These are phyloP conservation scores for Eupithecia inturbata DNA, from an alignment of 2,888 invertebrate species.

Conservation along the genomic window DNA sequence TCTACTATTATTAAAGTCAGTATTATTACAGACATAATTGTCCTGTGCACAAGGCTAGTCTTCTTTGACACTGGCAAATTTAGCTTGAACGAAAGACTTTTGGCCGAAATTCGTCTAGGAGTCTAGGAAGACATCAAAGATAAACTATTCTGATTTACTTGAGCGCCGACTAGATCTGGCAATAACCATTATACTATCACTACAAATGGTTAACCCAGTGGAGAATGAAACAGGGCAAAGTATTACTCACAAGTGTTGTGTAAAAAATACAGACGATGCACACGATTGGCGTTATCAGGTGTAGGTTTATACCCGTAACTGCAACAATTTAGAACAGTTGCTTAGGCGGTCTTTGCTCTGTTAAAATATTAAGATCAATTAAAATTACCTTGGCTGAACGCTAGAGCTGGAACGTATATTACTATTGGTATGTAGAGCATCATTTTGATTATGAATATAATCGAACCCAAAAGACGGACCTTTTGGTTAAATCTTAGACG, in stretches of 20 bases:
- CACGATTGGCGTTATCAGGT: conserved; percentile 90
- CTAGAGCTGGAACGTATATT: conserved; percentile 94
- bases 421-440: conserved; percentile 92
- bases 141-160: not conserved
- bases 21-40: no score
- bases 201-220: conserved; percentile 26
- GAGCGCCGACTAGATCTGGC: not conserved
- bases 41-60: no score
- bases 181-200: not conserved
- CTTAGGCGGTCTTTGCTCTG: not conserved
- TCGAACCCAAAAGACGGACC: conserved; percentile 87
- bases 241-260: conserved; percentile 91
- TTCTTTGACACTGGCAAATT: no score
- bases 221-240: conserved; percentile 50
- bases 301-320: conserved; percentile 93
- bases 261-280: conserved; percentile 96
- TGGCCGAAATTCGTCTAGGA: not conserved
- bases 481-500: conserved; percentile 87
- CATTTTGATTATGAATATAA: conserved; percentile 89
- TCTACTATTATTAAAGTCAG: no score
- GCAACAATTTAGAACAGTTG: conserved; percentile 43
- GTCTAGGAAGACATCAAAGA: not conserved
- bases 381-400: conserved; percentile 89
- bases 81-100: not conserved
- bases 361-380: not conserved